Base-by-base conservation (phyloP, 2,113 vertebrate genomes). In the Megaceryle maxima region DNA sequence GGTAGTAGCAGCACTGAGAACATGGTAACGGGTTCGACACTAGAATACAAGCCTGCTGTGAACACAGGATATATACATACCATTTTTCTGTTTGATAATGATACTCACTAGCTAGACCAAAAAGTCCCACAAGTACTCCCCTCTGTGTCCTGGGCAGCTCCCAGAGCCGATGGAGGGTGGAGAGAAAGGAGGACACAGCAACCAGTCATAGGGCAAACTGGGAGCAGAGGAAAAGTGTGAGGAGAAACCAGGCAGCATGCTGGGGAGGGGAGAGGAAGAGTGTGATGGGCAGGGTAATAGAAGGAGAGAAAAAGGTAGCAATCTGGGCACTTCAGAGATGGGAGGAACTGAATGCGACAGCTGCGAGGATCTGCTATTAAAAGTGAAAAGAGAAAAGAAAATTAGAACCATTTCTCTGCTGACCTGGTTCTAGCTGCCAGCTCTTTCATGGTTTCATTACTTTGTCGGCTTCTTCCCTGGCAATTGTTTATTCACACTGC, bases 41-140 rank as follows among this genome's bases (percentile, higher is more conserved):
- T 4, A 24, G 35, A 60, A 14, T 24, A 66, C 39, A 28, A 82
- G 90, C 41, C 55, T 55, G 0, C 31, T 62, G 83, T 63, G 87
- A 75, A 28, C 37, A 11, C 37, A 3, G 37, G 22, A 46, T 31
- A 1, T 56, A 22, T 43, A 26, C 10, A 3, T 33, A 18, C 10
- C 13, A 4, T 26, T 70, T 16, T 10, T 29, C 22, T 37, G 13
- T 56, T 63, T 88, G 29, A 6, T 60, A 26, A 31, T 12, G 28
- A 29, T 55, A 14, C 14, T 66, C 6, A 2, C 25, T 35, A 37
- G 29, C 37, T 59, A 46, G 50, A 18, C 51, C 35, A 15, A 41
- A 41, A 29, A 28, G 29, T 53, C 29, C 29, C 3, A 3, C 0
- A 10, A 19, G 22, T 19, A 1, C 43, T 88, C 9, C 12, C 29